phyloP scores from a whole-genome alignment of 2,888 invertebrate species.

The Beris chalybata region DNA sequence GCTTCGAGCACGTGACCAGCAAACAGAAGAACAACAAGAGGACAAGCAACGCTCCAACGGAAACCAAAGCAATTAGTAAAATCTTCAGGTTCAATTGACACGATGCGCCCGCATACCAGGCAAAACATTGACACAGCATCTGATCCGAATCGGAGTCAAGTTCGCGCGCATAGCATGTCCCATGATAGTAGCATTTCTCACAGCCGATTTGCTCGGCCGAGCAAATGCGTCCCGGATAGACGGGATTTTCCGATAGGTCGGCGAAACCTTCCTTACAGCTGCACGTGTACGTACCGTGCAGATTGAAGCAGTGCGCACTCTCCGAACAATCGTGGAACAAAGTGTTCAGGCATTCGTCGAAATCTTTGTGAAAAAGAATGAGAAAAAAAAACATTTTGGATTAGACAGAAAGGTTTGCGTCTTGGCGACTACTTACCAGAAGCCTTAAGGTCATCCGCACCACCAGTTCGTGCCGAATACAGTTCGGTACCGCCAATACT shows the following conservation, averaged over 20 bases:
- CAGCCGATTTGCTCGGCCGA: slow-evolving; percentile 78
- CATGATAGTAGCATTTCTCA: slow-evolving; percentile 82
- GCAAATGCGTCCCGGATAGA: slow-evolving; percentile 82
- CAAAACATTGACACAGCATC: slow-evolving; percentile 80
- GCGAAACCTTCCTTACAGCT: slow-evolving; percentile 81
- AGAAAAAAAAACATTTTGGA: neutral
- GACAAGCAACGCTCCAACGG: slow-evolving; percentile 72
- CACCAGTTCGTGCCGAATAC: slow-evolving; percentile 60
- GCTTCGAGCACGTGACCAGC: slow-evolving; percentile 69
- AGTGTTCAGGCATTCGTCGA: slow-evolving; percentile 78
- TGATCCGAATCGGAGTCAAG: slow-evolving; percentile 41
- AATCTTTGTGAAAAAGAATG: slow-evolving; percentile 62
- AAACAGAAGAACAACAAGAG: slow-evolving; percentile 74
- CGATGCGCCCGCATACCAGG: slow-evolving; percentile 84
- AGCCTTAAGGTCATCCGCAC: slow-evolving; percentile 62
- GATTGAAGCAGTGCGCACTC: slow-evolving; percentile 85
- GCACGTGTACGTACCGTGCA: slow-evolving; percentile 88
- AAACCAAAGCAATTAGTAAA: slow-evolving; percentile 77
- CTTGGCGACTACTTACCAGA: slow-evolving; percentile 53
- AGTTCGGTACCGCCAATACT: slow-evolving; percentile 85
- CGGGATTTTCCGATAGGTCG: slow-evolving; percentile 75
- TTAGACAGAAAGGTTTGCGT: too few relatives aligned
- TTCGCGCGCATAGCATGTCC: slow-evolving; percentile 71
- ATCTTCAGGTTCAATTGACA: slow-evolving; percentile 89
- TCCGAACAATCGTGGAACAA: slow-evolving; percentile 86